These are phyloP conservation scores for Gracilinanus agilis DNA, from an alignment of 2,113 vertebrate genomes.

Conservation along the genomic window DNA sequence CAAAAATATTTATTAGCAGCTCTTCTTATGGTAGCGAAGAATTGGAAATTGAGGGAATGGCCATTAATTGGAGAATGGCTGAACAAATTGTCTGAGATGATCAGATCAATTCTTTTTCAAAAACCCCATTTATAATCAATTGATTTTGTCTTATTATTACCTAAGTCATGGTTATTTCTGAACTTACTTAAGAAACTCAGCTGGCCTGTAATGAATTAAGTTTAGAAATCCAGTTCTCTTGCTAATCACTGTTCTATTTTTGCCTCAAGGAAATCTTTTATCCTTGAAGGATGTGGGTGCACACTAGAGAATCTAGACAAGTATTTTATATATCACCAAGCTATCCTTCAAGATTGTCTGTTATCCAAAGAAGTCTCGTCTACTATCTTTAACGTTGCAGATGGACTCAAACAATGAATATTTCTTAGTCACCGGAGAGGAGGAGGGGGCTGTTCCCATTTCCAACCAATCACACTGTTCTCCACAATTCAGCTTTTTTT, in stretches of 20 bases:
- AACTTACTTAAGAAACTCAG: not conserved
- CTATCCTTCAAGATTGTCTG: not conserved
- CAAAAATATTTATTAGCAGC: not conserved
- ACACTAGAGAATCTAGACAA: not conserved
- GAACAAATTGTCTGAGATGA: not conserved
- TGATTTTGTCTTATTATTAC: not conserved
- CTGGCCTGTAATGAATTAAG: not conserved
- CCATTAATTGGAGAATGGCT: not conserved
- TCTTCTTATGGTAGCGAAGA: not conserved
- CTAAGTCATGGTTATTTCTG: not conserved
- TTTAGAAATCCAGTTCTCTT: not conserved
- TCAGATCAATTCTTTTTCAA: not conserved
- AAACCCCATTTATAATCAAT: not conserved
- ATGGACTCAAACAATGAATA: not conserved
- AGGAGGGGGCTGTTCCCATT: not conserved
- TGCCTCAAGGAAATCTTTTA: not conserved
- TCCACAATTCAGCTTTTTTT: not conserved
- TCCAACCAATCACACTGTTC: not conserved
- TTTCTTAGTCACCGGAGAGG: not conserved
- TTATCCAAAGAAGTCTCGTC: not conserved
- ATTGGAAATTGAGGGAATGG: not conserved
- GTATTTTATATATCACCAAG: not conserved
- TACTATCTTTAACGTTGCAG: not conserved
- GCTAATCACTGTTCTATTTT: not conserved
- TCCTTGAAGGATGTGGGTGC: not conserved